These are phyloP conservation scores for Diploscapter pachys DNA, from an alignment of 1,140 invertebrate species.

Conservation along the genomic window DNA sequence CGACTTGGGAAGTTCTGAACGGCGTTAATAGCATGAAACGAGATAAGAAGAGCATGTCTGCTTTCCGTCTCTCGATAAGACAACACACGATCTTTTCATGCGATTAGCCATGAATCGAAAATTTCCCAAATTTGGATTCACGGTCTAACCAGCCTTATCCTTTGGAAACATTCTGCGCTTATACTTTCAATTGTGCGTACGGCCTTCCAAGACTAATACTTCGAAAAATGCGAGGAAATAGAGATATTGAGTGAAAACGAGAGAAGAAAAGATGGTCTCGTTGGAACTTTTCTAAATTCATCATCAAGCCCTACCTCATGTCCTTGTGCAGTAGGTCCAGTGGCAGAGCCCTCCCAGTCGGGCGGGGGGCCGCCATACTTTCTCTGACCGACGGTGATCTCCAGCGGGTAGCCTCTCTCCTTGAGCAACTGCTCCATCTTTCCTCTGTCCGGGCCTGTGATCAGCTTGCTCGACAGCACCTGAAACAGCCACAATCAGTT, in stretches of 20 bases:
- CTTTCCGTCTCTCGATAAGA: too few species aligned
- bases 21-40: not conserved
- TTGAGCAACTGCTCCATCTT: conserved; percentile 69
- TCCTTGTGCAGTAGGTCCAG: conserved; percentile 78
- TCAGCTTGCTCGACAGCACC: conserved; percentile 41
- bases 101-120: too few species aligned
- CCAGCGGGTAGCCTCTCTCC: conserved; percentile 88
- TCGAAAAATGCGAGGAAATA: too few species aligned
- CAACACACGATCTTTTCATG: not conserved
- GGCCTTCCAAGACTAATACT: too few species aligned
- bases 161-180: too few species aligned
- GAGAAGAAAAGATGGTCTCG: too few species aligned
- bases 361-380: conserved; percentile 92
- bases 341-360: conserved; percentile 74
- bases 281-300: not conserved
- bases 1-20: not conserved
- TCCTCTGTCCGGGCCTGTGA: conserved; percentile 49
- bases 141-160: too few species aligned
- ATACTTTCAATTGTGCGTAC: too few species aligned
- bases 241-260: too few species aligned
- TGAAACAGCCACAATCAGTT: conserved; percentile 2
- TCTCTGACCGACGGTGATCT: conserved; percentile 96
- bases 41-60: not conserved
- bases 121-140: too few species aligned
- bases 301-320: conserved; percentile 71